Evolutionary conservation across 2,888 invertebrate genomes (phyloP).

Genomic region (Drosophila rellima): DNA sequence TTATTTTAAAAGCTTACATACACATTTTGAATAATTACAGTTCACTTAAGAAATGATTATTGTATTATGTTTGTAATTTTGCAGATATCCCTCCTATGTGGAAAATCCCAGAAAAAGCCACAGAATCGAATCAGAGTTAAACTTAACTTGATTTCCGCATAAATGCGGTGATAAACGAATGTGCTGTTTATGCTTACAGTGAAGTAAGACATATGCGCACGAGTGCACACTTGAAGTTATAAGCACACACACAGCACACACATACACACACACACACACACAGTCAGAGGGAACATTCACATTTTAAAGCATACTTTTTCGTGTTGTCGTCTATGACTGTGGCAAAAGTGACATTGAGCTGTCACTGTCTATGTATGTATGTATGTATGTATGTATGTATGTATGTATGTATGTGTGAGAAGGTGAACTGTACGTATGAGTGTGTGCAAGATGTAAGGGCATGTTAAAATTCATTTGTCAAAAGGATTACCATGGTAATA

Average conservation of each 20-base stretch:
- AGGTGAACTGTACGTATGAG: conserved; percentile 21
- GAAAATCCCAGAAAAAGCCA: neutral
- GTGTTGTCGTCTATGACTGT: conserved; percentile 44
- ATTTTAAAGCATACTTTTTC: conserved; percentile 74
- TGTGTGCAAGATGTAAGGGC: conserved; percentile 40
- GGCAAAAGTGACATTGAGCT: conserved; percentile 48
- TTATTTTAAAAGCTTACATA: too few species aligned
- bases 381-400: conserved; percentile 28
- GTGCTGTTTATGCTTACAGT: conserved; percentile 14
- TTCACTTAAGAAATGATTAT: neutral
- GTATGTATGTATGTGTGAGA: conserved; percentile 13
- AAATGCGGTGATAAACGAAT: conserved; percentile 27
- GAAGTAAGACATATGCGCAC: conserved; percentile 35
- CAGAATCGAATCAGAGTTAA: conserved; percentile 7
- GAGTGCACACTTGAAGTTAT: conserved; percentile 17
- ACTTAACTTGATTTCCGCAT: conserved; percentile 28
- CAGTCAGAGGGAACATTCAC: conserved; percentile 33
- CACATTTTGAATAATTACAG: too few species aligned
- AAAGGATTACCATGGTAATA: conserved; percentile 82
- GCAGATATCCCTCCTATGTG: neutral
- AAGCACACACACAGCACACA: neutral
- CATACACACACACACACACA: conserved; percentile 19
- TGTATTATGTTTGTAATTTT: too few species aligned
- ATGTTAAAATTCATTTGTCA: conserved; percentile 81
- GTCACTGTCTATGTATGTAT: conserved; percentile 15